Conservation (phyloP, 1,140 invertebrate species). For the Aradophagus sp. region DNA sequence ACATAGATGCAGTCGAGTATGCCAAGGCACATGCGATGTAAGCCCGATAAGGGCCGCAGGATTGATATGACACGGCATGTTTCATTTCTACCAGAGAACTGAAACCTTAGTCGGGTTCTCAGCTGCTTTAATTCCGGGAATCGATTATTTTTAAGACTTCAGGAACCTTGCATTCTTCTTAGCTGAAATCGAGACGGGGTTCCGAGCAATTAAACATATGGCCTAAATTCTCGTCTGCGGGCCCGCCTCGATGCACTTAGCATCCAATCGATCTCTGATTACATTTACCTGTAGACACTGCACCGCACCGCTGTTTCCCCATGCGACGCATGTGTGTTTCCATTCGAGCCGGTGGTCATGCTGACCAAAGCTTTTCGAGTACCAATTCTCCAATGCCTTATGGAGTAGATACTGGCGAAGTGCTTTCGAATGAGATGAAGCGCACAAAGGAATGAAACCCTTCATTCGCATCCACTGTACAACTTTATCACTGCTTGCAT, state of each 20-base stretch:
- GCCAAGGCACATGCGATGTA: no score
- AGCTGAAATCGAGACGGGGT: conserved; percentile 5
- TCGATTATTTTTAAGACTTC: no score
- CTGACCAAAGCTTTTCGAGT: conserved; percentile 52
- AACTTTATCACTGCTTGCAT: conserved; percentile 24
- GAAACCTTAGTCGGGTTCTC: no score
- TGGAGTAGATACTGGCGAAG: conserved; percentile 42
- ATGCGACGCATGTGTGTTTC: conserved; percentile 34
- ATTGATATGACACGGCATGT: no score
- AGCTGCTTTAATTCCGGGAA: no score
- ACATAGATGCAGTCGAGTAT: no score
- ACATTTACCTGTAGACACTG: conserved; percentile 53
- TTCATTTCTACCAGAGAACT: no score
- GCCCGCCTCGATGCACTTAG: conserved; percentile 21
- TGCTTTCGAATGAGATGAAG: conserved; percentile 42
- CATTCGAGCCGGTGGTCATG: conserved; percentile 43
- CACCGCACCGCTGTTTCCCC: conserved; percentile 48
- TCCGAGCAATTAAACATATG: conserved; percentile 36
- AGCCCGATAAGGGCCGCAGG: no score
- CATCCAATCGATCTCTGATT: conserved; percentile 52
- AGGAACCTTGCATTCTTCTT: no score
- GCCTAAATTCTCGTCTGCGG: conserved; percentile 29
- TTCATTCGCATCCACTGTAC: conserved; percentile 31
- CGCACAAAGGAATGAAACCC: conserved; percentile 47
- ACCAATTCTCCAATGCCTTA: conserved; percentile 49